Evolutionary conservation across 2,888 invertebrate genomes (phyloP), one percentile per base, ranked within the genome.

Genomic region (Dolichomitus sp.): DNA sequence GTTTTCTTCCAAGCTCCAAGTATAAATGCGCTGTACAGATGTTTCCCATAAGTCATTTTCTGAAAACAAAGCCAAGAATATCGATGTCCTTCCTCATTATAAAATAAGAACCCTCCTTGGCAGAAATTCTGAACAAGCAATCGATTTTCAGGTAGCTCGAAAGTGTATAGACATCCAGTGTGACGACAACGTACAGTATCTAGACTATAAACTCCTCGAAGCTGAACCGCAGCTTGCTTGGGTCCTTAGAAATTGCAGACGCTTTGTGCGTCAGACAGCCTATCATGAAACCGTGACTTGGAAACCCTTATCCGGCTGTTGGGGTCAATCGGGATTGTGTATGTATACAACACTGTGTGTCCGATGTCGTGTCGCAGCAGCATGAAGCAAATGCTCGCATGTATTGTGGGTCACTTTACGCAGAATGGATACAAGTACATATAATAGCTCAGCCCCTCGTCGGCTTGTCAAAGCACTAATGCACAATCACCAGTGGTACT

Each of bases 171-270:
- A n/a, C n/a, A 14, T 33, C 30, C 5, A 33, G 9, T 59, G n/a
- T 59, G n/a, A 4, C 9, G 7, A 14, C 33, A n/a, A 9, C 33
- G 14, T n/a, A 17, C 7, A 30, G 7, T 59, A 9, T n/a, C 30
- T 4, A 27, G 27, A n/a, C 59, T 33, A n/a, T 9, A n/a, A 7
- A 33, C 33, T 17, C 9, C 59, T 37, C 9, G 33, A 17, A 59
- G 45, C 40, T 37, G 30, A 30, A 80, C 45, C 69, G 59, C 63
- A 80, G 73, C 68, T 72, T 65, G 73, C 72, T 78, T 54, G 70
- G 27, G 68, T 59, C 85, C 76, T 85, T 78, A 75, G 83, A 85
- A 83, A 72, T 85, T 59, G 80, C 75, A 75, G 72, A 57, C 78
- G 83, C 77, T 81, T 83, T 79, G 78, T 85, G 79, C 75, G 63